These are phyloP conservation scores for Progne subis DNA, from an alignment of 2,113 vertebrate species.

Conservation along the genomic window DNA sequence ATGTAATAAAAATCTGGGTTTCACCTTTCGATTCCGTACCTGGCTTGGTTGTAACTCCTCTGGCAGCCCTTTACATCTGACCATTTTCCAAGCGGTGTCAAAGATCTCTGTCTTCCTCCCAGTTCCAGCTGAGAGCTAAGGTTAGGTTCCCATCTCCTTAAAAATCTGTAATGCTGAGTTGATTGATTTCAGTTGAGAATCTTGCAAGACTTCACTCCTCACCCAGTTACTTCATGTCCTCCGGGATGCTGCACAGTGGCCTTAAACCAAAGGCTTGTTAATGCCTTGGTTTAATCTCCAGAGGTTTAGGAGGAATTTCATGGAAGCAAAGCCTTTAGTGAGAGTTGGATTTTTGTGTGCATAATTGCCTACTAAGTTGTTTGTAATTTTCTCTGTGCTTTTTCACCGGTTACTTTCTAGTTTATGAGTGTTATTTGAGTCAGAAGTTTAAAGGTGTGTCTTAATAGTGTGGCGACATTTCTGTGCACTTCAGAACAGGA, in stretches of 20 bases:
- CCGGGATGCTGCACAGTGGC: rapidly evolving
- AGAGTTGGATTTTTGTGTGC: not conserved
- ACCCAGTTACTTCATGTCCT: not conserved
- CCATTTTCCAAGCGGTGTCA: not conserved
- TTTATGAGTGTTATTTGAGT: not conserved
- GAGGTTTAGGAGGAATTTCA: not conserved
- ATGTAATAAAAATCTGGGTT: not conserved
- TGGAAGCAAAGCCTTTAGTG: not conserved
- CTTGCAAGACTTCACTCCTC: not conserved
- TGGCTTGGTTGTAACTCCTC: not conserved
- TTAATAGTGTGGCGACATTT: not conserved
- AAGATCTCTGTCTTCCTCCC: not conserved
- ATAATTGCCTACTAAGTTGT: not conserved
- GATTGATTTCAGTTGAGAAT: not conserved
- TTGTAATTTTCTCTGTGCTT: not conserved
- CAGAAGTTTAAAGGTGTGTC: not conserved
- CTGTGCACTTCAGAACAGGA: not conserved
- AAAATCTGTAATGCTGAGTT: not conserved
- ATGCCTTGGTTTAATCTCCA: not conserved
- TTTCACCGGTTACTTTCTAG: not conserved
- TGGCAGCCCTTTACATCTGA: not conserved
- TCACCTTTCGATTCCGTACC: not conserved
- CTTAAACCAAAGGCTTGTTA: not conserved
- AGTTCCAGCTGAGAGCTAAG: rapidly evolving
- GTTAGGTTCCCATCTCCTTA: not conserved